A percentile compares a stretch with the other conserved stretches of the same genome.
These are phyloP conservation scores for Apamea sordens DNA, from an alignment of 2,888 invertebrate species.

Conservation along the genomic window DNA sequence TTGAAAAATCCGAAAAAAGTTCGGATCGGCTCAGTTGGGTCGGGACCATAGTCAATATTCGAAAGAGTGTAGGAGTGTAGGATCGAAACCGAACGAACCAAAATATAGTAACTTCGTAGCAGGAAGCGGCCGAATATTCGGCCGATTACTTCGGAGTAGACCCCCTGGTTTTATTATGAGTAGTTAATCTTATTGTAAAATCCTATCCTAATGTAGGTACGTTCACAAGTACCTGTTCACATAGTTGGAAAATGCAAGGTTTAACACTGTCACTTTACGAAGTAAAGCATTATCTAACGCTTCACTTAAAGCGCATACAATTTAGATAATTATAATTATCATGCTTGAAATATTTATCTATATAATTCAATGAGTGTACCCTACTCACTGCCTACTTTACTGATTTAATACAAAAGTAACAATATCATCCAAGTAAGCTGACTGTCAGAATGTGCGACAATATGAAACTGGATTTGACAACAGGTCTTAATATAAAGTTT, in stretches of 20 bases:
- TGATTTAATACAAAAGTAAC: conserved; percentile 12
- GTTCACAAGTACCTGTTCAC: conserved; percentile 8
- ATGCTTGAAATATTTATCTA: conserved; percentile 33
- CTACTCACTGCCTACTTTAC: neutral
- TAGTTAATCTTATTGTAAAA: neutral
- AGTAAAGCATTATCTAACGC: conserved; percentile 27
- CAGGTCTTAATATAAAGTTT: conserved; percentile 51
- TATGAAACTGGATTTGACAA: conserved; percentile 41
- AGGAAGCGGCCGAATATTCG: no score
- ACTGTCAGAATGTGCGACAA: conserved; percentile 12
- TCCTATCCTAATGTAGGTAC: neutral
- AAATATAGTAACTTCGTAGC: no score
- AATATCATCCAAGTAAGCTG: conserved; percentile 1
- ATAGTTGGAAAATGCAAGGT: conserved; percentile 5
- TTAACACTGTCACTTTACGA: conserved; percentile 2
- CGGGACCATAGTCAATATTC: no score
- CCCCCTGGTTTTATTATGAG: neutral
- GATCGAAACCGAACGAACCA: no score
- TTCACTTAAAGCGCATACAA: conserved; percentile 29
- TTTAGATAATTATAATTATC: conserved; percentile 32
- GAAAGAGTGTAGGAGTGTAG: no score
- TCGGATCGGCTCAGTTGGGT: no score
- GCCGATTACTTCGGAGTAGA: no score
- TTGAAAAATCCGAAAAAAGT: no score
- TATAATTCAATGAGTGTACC: conserved; percentile 23